phyloP scores from a whole-genome alignment of 2,113 vertebrate species.

The Sinocyclocheilus anshuiensis region DNA sequence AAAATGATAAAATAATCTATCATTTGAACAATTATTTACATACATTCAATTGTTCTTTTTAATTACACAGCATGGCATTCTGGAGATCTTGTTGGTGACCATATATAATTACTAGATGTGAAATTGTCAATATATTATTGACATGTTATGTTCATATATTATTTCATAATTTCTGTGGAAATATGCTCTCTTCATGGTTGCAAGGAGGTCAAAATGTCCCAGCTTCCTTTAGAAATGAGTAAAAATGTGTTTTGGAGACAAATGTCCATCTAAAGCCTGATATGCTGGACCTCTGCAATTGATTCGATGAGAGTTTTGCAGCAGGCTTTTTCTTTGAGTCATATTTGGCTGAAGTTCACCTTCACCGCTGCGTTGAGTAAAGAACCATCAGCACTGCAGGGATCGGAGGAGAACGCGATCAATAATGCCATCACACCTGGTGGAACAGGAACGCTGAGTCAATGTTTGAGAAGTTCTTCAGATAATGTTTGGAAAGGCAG shows the following conservation, averaged over 20 bases:
- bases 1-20: too few relatives aligned
- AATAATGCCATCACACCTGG: not conserved
- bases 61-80: too few relatives aligned
- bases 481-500: not conserved
- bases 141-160: not conserved
- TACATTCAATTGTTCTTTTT: too few relatives aligned
- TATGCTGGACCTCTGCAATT: not conserved
- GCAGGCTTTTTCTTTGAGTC: not conserved
- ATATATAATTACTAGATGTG: not conserved
- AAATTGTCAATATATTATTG: not conserved
- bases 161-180: not conserved
- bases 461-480: not conserved
- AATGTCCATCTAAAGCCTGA: not conserved
- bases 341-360: not conserved
- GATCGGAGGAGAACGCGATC: constrained; percentile 14
- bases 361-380: not conserved
- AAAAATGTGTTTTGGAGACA: not conserved
- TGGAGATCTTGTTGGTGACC: too few relatives aligned
- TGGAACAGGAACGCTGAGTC: not conserved
- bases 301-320: not conserved
- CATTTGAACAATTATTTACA: too few relatives aligned
- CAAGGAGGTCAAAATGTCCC: not conserved
- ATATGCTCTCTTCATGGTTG: not conserved
- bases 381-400: constrained; percentile 22
- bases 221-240: not conserved